phyloP scores from a whole-genome alignment of 2,113 vertebrate species.

The Pholis gunnellus region DNA sequence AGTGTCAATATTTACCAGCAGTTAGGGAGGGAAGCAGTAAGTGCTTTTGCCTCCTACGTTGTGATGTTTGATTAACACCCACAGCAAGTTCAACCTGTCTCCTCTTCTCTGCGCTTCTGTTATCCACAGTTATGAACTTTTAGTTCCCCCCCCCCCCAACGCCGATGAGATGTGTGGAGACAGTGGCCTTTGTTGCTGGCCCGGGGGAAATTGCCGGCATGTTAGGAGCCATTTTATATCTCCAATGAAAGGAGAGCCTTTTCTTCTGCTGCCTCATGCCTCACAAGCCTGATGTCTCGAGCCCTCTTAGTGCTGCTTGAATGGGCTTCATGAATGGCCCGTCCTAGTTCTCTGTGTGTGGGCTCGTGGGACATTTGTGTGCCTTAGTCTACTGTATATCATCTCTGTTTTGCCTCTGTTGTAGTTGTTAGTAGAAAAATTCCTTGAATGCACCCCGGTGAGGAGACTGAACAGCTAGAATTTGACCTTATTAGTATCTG shows the following conservation, averaged over 20 bases:
- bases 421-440: not conserved
- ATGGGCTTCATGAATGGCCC: constrained; percentile 69
- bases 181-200: constrained; percentile 63
- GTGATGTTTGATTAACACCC: not conserved
- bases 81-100: constrained; percentile 26
- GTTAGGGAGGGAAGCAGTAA: constrained; percentile 3
- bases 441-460: constrained; percentile 26
- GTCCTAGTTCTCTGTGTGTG: constrained; percentile 65
- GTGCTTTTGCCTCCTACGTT: not conserved
- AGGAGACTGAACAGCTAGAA: not conserved
- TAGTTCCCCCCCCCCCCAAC: not conserved
- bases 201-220: constrained; percentile 57
- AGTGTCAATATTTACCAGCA: constrained; percentile 51
- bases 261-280: constrained; percentile 52
- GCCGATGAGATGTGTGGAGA: constrained; percentile 63
- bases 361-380: constrained; percentile 32
- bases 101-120: constrained; percentile 6
- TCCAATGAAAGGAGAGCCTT: constrained; percentile 59
- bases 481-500: not conserved
- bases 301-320: constrained; percentile 74
- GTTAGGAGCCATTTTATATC: constrained; percentile 56
- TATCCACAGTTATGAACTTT: constrained; percentile 34
- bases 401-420: constrained; percentile 29
- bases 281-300: constrained; percentile 46
- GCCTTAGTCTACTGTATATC: constrained; percentile 36